Base-by-base conservation (phyloP, 2,888 invertebrate genomes). In the Stegana nigrithorax region DNA sequence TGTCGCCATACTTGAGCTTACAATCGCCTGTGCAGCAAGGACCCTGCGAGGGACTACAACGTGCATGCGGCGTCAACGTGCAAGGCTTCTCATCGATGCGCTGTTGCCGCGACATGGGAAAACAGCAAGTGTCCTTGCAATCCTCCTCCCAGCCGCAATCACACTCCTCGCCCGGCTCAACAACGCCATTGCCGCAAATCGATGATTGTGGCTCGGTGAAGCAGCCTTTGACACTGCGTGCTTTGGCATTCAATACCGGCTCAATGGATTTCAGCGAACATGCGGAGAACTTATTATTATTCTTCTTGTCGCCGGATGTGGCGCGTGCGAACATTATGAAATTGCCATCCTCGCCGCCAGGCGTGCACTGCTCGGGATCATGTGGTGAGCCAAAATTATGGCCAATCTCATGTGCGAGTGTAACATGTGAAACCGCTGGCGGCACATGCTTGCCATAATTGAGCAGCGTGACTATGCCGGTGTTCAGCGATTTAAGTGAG, bases 371-470 rank as follows among this genome's bases (percentile, higher is more conserved):
- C 86, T 96, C 96, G 0, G 96, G 96, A 87, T 98, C 97, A 84
- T 98, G 97, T 96, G 97, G 97, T 59, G 96, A 96, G 69, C 98
- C 98, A 84, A 99, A 98, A 87, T 98, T 99, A 87, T 99, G 98
- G 62, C 98, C 99, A 81, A 99, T 97, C 88, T 99, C 99, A 87
- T 99, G 99, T 14, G 98, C 98, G 72, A 99, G 89, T 3, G 98
- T 99, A 71, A 98, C 95, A 87, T 98, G 97, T 10, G 97, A 97
- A 47, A 99, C 98, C 59, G 97, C 95, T n/a, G 97, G 95, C 64
- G 98, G 97, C 67, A 98, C 98, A 86, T 96, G 94, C 86, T 96
- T 96, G 64, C 97, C 97, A 87, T 98, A 99, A 88, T 99, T 99
- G 68, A 98, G 88, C 69, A 98, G 88, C 26, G 98, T 98, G 65